Base-by-base conservation (phyloP, 2,113 vertebrate genomes). In the Hippocampus guttulatus region DNA sequence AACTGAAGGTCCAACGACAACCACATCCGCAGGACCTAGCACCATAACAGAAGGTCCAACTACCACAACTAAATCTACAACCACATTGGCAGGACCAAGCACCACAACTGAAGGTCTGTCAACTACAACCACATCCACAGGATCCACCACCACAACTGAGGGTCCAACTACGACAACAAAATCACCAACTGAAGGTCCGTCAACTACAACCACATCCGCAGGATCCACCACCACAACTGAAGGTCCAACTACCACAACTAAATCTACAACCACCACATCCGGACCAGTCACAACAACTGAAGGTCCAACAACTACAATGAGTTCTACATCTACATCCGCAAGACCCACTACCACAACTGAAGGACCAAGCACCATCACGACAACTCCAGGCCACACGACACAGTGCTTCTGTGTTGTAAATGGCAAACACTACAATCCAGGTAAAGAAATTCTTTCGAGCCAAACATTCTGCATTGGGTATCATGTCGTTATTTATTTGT, bases 371-470 rank as follows among this genome's bases (percentile, higher is more conserved):
- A 52, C 1, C 54, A 3, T 30, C 6, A 23, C 43, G 0, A 54
- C 74, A 30, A 70, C 33, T 7, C 23, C 57, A 43, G 4, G 64
- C 23, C 16, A 12, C 3, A 83, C 78, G 15, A 79, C 81, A 8
- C 0, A 12, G 47, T 90, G 89, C 47, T 61, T 78, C 64, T 91
- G 90, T 62, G 49, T 81, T 14, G 8, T 90, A 45, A 73, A 91
- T 75, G 89, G 78, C n/a, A 69, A 12, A 1, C 41, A 72, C 10
- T 90, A 87, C 76, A 10, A 18, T 2, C 87, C 86, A 74, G 89
- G 89, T 90, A 80, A 85, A 73, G 51, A 43, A 20, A 68, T 20
- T 23, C 1, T 33, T 25, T 10, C n/a, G 3, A 38, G 6, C 38
- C 9, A 21, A 23, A 63, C 15, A 47, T 43, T 23, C 8, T 18